Evolutionary conservation across 35 echinoderm and acorn worm species (phyloP).

Genomic region (Patiria miniata): DNA sequence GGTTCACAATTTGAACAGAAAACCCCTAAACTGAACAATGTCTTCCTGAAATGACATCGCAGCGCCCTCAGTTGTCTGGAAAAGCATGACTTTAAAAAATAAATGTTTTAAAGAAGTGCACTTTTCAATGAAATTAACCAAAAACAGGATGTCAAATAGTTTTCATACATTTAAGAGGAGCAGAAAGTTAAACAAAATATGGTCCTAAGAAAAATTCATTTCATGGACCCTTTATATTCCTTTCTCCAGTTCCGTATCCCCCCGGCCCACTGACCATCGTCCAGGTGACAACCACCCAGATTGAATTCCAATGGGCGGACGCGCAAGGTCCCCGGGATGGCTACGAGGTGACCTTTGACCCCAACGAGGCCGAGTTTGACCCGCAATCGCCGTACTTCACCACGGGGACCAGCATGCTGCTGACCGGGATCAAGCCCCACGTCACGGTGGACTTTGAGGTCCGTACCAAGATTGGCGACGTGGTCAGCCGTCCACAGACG

Average conservation of each 20-base stretch:
- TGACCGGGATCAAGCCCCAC: constrained; percentile 34
- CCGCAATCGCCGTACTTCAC: constrained; percentile 38
- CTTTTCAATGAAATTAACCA: too few species aligned
- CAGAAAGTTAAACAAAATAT: too few species aligned
- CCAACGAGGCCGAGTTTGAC: background rate
- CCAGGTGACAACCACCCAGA: background rate
- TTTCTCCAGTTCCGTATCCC: background rate
- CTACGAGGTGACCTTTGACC: constrained; percentile 46
- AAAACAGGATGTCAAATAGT: too few species aligned
- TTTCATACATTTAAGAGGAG: too few species aligned
- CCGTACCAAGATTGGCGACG: background rate
- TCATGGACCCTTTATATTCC: background rate
- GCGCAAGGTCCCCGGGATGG: constrained; percentile 7
- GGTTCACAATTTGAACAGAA: too few species aligned
- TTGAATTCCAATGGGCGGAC: constrained; percentile 30
- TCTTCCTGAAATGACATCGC: too few species aligned
- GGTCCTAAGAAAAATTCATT: background rate
- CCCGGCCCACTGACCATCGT: background rate
- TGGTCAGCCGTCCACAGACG: background rate
- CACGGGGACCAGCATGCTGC: constrained; percentile 14
- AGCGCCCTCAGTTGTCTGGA: too few species aligned
- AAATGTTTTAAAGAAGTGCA: too few species aligned
- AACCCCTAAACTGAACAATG: too few species aligned
- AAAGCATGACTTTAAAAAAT: too few species aligned
- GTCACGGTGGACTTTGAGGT: constrained; percentile 54